These are phyloP conservation scores for Panagrolaimus sp. DNA, from an alignment of 1,140 invertebrate species.

Conservation along the genomic window DNA sequence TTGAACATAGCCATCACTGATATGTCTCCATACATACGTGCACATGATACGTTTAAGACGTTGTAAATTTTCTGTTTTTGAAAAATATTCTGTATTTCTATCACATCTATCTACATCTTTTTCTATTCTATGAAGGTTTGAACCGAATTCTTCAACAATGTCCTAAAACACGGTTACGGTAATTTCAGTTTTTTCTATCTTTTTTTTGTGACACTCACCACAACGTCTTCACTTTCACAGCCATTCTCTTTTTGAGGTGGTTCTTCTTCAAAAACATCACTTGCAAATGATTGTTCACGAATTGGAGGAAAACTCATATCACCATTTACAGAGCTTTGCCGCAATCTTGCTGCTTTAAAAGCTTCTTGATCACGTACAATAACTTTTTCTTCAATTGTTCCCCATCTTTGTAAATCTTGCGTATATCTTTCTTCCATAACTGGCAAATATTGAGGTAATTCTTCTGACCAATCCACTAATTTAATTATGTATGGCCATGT, in stretches of 20 bases:
- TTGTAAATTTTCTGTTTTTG: constrained; percentile 74
- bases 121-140: constrained; percentile 86
- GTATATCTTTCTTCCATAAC: constrained; percentile 67
- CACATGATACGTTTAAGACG: constrained; percentile 92
- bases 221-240: constrained; percentile 18
- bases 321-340: constrained; percentile 32
- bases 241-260: constrained; percentile 7
- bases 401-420: constrained; percentile 79
- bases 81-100: constrained; percentile 83
- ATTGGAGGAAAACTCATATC: constrained; percentile 32
- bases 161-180: no score
- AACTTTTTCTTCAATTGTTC: constrained; percentile 84
- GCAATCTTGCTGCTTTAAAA: constrained; percentile 31
- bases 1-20: constrained; percentile 72
- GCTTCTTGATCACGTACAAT: constrained; percentile 71
- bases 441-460: constrained; percentile 67
- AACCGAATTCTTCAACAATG: constrained; percentile 65
- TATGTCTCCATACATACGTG: constrained; percentile 88
- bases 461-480: constrained; percentile 73
- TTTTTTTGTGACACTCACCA: constrained; percentile 11
- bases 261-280: constrained; percentile 52
- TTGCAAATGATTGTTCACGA: constrained; percentile 41
- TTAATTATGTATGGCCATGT: constrained; percentile 50
- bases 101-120: constrained; percentile 92
- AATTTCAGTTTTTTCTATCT: no score